These are phyloP conservation scores for Petrosia ficiformis DNA, from an alignment of 37 sponge, comb jelly and placozoan species.

Conservation along the genomic window DNA sequence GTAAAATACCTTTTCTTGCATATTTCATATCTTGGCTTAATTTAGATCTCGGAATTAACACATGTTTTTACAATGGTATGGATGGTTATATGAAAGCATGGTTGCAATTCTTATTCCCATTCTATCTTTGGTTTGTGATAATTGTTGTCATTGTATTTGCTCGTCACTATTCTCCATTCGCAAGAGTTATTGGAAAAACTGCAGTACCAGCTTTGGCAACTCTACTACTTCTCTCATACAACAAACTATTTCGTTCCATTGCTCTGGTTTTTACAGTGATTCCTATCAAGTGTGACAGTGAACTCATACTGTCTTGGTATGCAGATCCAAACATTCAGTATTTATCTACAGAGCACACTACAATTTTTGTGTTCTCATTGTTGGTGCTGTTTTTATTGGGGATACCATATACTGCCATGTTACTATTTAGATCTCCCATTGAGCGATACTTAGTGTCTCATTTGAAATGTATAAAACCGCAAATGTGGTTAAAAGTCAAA, in stretches of 20 bases:
- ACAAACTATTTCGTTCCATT: conserved; percentile 12
- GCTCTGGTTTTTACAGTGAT: background rate
- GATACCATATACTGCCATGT: background rate
- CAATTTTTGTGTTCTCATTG: conserved; percentile 4
- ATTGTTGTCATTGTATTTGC: background rate
- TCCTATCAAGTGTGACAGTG: background rate
- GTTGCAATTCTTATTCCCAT: no score
- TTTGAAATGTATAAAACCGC: no score
- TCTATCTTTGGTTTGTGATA: background rate
- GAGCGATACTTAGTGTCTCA: no score
- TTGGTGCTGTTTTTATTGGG: background rate
- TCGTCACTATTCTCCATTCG: background rate
- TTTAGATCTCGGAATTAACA: conserved; percentile 10
- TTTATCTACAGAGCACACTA: conserved; percentile 14
- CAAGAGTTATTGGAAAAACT: background rate
- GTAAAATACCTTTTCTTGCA: background rate
- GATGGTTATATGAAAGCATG: no score
- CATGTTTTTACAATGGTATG: no score
- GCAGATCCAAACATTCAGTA: conserved; percentile 24
- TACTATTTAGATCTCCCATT: conserved; percentile 1
- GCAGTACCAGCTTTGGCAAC: conserved; percentile 11
- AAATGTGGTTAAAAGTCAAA: no score
- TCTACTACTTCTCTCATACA: conserved; percentile 11
- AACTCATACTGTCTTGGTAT: background rate
- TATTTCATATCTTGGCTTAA: conserved; percentile 12